Evolutionary conservation across 2,797 vertebrate species (phyloP), one percentile per base, ranked within the genome.

Genomic region (Hapalemur alaotrensis): DNA sequence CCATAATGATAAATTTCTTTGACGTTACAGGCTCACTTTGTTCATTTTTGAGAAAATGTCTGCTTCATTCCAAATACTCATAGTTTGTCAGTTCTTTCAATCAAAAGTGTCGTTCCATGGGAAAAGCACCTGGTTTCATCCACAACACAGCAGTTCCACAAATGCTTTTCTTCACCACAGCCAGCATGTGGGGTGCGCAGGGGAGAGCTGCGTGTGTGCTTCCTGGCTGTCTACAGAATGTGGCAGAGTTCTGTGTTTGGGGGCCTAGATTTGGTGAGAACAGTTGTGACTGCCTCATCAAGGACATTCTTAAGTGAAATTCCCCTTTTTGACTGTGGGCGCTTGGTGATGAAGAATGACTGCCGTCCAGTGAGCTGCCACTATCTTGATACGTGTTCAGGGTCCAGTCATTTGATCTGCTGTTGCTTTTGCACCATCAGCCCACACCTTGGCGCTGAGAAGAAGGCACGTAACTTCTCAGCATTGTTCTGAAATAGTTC

Each of bases 81-180:
- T 12, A 3, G 35, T 38, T 25, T 72, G 25, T 43, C 30, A 17
- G 35, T 20, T 23, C 30, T 79, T n/a, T 4, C 12, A 20, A 5
- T 41, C 23, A 25, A 9, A 81, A 4, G 14, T 30, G 28, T 5
- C 22, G 17, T 63, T 23, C 30, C 12, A 0, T 3, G 35, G 43
- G 59, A 46, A n/a, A 20, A 17, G 35, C 0, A 1, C 28, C 61
- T 2, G 0, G 14, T n/a, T 57, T 67, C 52, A n/a, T 8, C 61
- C 28, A 32, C 11, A 22, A 1, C 6, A 17, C n/a, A 25, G 61
- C 32, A 30, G 10, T 6, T 17, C 10, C 43, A 5, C 5, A 0
- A 14, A 30, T 23, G 43, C 43, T 43, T 73, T 52, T 54, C 35
- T 46, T 65, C 4, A 2, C 7, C 5, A 10, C 12, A 18, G 28